Percentiles rank a stretch among this genome's conserved stretches.
Evolutionary conservation across 2,797 vertebrate species (phyloP).

Genomic region (Crocidura indochinensis): DNA sequence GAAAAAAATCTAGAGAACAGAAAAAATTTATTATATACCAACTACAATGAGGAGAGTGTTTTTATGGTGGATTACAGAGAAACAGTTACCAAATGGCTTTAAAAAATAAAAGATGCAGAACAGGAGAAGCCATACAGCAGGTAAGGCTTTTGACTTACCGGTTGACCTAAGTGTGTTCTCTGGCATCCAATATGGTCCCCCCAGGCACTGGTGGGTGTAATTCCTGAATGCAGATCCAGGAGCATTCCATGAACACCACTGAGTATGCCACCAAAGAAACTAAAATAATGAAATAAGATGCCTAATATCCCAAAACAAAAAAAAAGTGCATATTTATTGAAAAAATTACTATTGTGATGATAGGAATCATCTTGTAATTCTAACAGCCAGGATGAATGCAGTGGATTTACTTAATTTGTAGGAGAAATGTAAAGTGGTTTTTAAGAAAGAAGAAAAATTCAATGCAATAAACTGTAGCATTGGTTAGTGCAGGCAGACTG

Average conservation of each 20-base stretch:
- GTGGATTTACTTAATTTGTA: conserved; percentile 33
- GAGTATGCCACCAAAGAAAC: no score
- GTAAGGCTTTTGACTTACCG: no score
- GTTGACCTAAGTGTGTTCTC: conserved; percentile 34
- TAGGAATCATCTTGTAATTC: conserved; percentile 56
- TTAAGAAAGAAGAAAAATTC: not conserved
- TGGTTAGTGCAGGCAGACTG: not conserved
- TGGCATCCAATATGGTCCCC: no score
- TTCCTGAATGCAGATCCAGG: no score
- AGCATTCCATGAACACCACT: no score
- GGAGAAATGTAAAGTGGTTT: conserved; percentile 24
- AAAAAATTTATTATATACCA: conserved; percentile 74
- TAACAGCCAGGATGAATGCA: conserved; percentile 38
- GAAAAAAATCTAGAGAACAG: conserved; percentile 71
- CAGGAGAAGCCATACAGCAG: not conserved
- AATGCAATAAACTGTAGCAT: not conserved
- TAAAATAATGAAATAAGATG: no score
- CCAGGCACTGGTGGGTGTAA: no score
- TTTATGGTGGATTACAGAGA: conserved; percentile 69
- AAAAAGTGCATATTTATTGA: conserved; percentile 34
- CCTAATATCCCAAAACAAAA: not conserved
- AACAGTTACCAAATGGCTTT: conserved; percentile 70
- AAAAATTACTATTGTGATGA: conserved; percentile 55
- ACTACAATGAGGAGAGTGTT: conserved; percentile 78
- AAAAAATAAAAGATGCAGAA: conserved; percentile 48